phyloP scores from a whole-genome alignment of 2,888 invertebrate genomes.

The Dolichomitus sp. region DNA sequence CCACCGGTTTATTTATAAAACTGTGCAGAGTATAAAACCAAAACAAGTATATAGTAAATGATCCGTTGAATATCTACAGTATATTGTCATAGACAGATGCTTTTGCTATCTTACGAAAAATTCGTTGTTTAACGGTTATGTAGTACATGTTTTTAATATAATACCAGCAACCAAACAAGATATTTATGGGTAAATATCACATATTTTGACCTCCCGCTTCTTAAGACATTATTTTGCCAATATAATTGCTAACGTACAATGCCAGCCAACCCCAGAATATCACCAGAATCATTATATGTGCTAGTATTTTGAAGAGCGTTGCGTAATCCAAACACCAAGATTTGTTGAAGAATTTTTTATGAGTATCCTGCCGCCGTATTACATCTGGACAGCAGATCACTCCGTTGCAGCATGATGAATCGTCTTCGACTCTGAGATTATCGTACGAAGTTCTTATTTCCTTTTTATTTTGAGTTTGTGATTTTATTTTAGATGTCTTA shows the following conservation, averaged over 20 bases:
- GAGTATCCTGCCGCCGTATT: slow-evolving; percentile 31
- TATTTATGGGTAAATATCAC: background rate
- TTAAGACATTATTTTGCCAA: background rate
- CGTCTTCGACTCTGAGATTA: slow-evolving; percentile 44
- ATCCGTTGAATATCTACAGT: too few species aligned
- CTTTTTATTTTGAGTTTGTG: background rate
- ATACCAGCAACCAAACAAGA: too few species aligned
- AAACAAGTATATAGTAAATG: too few species aligned
- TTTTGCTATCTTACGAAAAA: too few species aligned
- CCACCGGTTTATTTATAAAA: too few species aligned
- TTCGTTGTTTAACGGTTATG: too few species aligned
- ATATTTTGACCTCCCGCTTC: background rate
- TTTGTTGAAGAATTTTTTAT: slow-evolving; percentile 33
- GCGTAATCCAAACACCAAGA: slow-evolving; percentile 42
- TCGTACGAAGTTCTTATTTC: background rate
- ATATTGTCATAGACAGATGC: too few species aligned
- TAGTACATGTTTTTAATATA: too few species aligned
- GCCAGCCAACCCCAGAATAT: slow-evolving; percentile 56
- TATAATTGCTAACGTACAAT: slow-evolving; percentile 30
- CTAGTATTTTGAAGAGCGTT: slow-evolving; percentile 38
- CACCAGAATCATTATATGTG: slow-evolving; percentile 32
- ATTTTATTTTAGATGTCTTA: background rate
- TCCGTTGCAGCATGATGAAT: slow-evolving; percentile 45
- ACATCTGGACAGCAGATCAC: slow-evolving; percentile 55
- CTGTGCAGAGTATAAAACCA: too few species aligned